phyloP scores from a whole-genome alignment of 2,888 invertebrate genomes.

The Caenorhabditis virilis region DNA sequence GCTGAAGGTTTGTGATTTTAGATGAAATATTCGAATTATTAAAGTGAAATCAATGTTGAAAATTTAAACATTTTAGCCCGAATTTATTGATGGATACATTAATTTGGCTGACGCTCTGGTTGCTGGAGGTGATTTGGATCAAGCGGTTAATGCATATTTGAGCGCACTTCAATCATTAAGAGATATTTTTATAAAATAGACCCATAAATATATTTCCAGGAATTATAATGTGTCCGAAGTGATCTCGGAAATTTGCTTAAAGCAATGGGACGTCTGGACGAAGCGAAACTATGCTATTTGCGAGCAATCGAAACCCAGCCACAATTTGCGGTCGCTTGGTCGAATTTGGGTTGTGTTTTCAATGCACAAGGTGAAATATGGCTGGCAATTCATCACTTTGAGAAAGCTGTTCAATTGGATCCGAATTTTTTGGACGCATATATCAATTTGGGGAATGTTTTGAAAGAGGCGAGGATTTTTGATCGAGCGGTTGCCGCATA shows the following conservation, averaged over 20 bases:
- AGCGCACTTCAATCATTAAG: slow-evolving; percentile 96
- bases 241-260: slow-evolving; percentile 99
- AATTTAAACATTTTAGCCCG: slow-evolving; percentile 47
- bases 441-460: slow-evolving; percentile 97
- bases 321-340: slow-evolving; percentile 99
- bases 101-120: slow-evolving; percentile 97
- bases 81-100: slow-evolving; percentile 76
- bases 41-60: no score
- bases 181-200: no score
- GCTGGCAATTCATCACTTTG: slow-evolving; percentile 99
- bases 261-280: slow-evolving; percentile 96
- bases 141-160: slow-evolving; percentile 97
- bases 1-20: slow-evolving; percentile 78
- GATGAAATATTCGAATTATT: neutral
- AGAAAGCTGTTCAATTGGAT: slow-evolving; percentile 97
- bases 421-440: slow-evolving; percentile 99
- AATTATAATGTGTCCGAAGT: slow-evolving; percentile 97
- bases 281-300: slow-evolving; percentile 99
- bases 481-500: slow-evolving; percentile 98
- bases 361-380: slow-evolving; percentile 93
- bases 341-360: slow-evolving; percentile 98
- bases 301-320: slow-evolving; percentile 99
- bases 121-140: slow-evolving; percentile 98
- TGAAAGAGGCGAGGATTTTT: slow-evolving; percentile 98
- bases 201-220: slow-evolving; percentile 75